A percentile compares a stretch with the other conserved stretches of the same genome.
Conservation (phyloP, 2,113 vertebrate species). For the Halcyon senegalensis region DNA sequence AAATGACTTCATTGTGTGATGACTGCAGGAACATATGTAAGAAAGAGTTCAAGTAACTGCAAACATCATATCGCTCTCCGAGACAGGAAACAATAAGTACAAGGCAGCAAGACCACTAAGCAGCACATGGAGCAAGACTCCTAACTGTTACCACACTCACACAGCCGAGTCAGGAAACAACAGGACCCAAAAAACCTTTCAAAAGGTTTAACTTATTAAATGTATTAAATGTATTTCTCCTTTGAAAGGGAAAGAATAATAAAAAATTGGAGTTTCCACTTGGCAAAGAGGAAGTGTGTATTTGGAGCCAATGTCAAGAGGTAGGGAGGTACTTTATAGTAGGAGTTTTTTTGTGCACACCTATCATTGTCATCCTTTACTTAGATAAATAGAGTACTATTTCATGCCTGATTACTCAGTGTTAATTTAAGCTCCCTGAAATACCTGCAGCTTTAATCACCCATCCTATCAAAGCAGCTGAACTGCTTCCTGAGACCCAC, state of each 20-base stretch:
- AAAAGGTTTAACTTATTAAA: not conserved
- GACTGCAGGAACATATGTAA: constrained; percentile 53
- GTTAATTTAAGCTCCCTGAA: not conserved
- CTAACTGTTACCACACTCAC: not conserved
- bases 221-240: not conserved
- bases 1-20: constrained; percentile 6
- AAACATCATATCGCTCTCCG: not conserved
- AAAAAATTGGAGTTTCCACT: not conserved
- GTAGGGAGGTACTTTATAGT: not conserved
- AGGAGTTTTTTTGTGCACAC: not conserved
- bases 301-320: not conserved
- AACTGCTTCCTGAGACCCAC: not conserved
- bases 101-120: not conserved
- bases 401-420: not conserved
- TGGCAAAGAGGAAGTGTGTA: not conserved
- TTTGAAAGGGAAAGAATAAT: not conserved
- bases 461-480: not conserved
- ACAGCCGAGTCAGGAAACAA: not conserved
- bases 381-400: not conserved
- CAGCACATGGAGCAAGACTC: not conserved
- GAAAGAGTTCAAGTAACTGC: constrained; percentile 15
- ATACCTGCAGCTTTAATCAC: not conserved
- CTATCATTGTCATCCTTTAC: not conserved
- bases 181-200: not conserved
- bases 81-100: constrained; percentile 43